These are phyloP conservation scores for Mycetomoellerius zeteki DNA, from an alignment of 1,140 invertebrate species.

Conservation along the genomic window DNA sequence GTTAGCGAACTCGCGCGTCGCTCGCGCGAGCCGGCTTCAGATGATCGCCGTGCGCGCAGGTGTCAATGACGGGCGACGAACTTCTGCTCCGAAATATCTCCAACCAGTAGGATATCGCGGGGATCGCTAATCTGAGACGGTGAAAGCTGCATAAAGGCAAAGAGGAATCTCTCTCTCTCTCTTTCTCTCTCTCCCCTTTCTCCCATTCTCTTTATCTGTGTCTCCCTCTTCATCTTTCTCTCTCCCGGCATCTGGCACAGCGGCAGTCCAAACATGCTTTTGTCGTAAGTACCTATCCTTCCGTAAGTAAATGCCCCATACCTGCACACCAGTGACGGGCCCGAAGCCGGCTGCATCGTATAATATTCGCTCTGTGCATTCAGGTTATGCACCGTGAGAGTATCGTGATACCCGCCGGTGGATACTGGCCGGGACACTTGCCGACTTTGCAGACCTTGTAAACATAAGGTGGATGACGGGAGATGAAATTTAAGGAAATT, in stretches of 20 bases:
- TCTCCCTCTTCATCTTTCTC: slow-evolving; percentile 63
- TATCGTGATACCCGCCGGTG: slow-evolving; percentile 59
- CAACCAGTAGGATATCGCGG: slow-evolving; percentile 36
- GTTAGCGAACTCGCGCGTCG: slow-evolving; percentile 39
- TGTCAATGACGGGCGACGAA: slow-evolving; percentile 72
- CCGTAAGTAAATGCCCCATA: slow-evolving; percentile 78
- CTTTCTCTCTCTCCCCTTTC: slow-evolving; percentile 20
- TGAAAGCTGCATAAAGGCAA: slow-evolving; percentile 79
- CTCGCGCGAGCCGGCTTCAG: neutral
- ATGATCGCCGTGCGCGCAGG: slow-evolving; percentile 67
- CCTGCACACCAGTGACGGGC: slow-evolving; percentile 68
- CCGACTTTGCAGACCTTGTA: slow-evolving; percentile 40
- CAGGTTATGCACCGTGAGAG: slow-evolving; percentile 66
- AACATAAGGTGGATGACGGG: slow-evolving; percentile 49
- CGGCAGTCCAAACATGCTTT: slow-evolving; percentile 83
- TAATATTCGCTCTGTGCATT: slow-evolving; percentile 67
- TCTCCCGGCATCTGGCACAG: slow-evolving; percentile 81
- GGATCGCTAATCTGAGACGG: slow-evolving; percentile 76
- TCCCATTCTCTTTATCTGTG: slow-evolving; percentile 64
- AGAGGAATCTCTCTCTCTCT: slow-evolving; percentile 74
- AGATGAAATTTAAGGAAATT: slow-evolving; percentile 52
- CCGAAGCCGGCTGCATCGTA: slow-evolving; percentile 68
- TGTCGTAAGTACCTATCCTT: slow-evolving; percentile 78
- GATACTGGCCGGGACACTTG: slow-evolving; percentile 56
- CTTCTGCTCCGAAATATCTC: slow-evolving; percentile 53